Evolutionary conservation across 2,797 vertebrate genomes (phyloP), one percentile per base, ranked within the genome.

Genomic region (Pangasius sanitwongsei): DNA sequence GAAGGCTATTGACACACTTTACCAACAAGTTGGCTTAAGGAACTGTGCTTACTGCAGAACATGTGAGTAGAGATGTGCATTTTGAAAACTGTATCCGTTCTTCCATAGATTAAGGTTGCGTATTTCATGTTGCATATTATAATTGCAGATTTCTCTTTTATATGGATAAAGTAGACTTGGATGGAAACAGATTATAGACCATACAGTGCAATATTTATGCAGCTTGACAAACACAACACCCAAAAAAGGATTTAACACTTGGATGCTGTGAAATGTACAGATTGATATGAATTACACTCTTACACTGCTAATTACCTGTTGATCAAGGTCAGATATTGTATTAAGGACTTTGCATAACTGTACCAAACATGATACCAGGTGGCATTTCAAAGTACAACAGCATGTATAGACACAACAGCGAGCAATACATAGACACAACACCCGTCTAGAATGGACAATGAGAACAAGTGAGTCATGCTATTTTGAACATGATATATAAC

Each of bases 391-490:
- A 69, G 48, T 25, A 63, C 6, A 18, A 28, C 59, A 89, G 7
- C 55, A 34, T 50, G 48, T 50, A 44, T 81, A 81, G 63, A 87
- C 78, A 83, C 87, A 87, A 77, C 72, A 86, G 28, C 28, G 3
- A 59, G 70, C 53, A 50, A 75, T 63, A 44, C 63, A 65, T 34
- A 74, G 67, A 82, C n/a, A 84, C 37, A 87, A 55, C 74, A 72
- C 41, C 50, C 55, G 8, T 84, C 67, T 65, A 78, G 20, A 48
- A 84, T 48, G 69, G 34, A 87, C 78, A 84, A 61, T 50, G 53
- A 85, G 72, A 72, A 89, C 89, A 85, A 50, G 59, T 65, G 28
- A 87, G 89, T 90, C 74, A 63, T 53, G 75, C 86, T 90, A 74
- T 81, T 90, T 87, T 87, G 63, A 87, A 59, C 63, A 72, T 53